Conservation (phyloP, 2,113 vertebrate genomes). For the Carettochelys insculpta region DNA sequence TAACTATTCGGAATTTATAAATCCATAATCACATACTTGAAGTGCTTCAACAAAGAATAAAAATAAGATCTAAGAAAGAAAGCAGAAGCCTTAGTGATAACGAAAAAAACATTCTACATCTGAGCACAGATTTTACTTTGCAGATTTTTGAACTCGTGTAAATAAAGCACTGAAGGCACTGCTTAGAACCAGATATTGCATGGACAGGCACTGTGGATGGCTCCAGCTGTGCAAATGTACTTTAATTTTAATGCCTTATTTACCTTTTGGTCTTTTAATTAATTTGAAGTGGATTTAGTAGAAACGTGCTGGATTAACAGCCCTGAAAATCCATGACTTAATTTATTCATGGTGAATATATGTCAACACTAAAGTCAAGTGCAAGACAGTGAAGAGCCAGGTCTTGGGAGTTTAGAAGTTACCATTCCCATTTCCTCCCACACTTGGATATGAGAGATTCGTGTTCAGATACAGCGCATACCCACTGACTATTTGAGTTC, state of each 20-base stretch:
- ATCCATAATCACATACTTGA: neutral
- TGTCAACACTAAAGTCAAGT: neutral
- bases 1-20: no score
- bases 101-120: neutral
- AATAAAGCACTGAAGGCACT: neutral
- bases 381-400: neutral
- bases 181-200: neutral
- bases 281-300: neutral
- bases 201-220: neutral
- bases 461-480: neutral
- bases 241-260: neutral
- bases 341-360: neutral
- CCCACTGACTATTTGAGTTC: conserved; percentile 1
- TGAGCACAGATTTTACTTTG: neutral
- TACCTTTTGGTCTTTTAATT: neutral
- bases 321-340: neutral
- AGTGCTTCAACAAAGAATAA: neutral
- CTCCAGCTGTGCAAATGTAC: neutral
- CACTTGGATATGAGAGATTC: neutral
- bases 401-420: neutral
- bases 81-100: neutral
- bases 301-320: neutral
- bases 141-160: neutral
- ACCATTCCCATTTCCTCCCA: neutral
- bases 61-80: neutral